These are phyloP conservation scores for Lysandra coridon DNA, from an alignment of 2,888 invertebrate genomes.

Conservation along the genomic window DNA sequence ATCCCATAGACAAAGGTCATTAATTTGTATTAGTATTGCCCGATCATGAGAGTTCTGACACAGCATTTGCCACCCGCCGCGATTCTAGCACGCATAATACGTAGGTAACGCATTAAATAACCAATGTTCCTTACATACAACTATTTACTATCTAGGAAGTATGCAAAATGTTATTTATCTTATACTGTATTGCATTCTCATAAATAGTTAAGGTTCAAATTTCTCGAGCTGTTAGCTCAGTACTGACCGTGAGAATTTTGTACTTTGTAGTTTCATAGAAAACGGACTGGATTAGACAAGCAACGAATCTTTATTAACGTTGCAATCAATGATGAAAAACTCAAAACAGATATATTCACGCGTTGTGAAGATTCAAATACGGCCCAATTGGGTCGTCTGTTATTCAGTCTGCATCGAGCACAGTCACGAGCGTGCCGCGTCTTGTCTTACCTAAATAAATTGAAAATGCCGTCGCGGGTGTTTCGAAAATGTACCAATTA, in stretches of 20 bases:
- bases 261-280: background rate
- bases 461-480: too few relatives aligned
- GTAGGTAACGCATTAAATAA: background rate
- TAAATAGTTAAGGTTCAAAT: background rate
- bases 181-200: background rate
- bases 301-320: too few relatives aligned
- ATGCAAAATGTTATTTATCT: background rate
- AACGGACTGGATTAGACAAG: too few relatives aligned
- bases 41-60: background rate
- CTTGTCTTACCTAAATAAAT: too few relatives aligned
- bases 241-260: background rate
- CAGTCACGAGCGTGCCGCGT: too few relatives aligned
- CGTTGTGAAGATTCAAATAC: too few relatives aligned
- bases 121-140: background rate
- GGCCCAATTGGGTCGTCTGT: too few relatives aligned
- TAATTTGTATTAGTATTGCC: background rate
- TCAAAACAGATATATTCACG: too few relatives aligned
- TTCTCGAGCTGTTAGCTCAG: background rate
- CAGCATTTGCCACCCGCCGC: constrained; percentile 9
- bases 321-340: too few relatives aligned
- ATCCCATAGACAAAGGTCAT: background rate
- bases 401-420: too few relatives aligned
- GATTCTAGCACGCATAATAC: background rate
- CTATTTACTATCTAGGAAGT: background rate
- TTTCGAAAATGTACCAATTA: too few relatives aligned